phyloP scores from a whole-genome alignment of 2,113 vertebrate genomes.

The Mastomys coucha region DNA sequence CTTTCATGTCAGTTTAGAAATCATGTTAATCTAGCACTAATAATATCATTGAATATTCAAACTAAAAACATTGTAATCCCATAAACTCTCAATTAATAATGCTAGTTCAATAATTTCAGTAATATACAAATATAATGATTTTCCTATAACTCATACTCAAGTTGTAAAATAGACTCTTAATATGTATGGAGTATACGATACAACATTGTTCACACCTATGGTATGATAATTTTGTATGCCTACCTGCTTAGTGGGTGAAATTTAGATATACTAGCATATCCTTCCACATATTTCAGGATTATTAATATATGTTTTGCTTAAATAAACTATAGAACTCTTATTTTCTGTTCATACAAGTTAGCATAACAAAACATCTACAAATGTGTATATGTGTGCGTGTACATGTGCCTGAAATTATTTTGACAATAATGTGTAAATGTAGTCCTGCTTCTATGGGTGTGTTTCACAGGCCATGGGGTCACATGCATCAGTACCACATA shows the following conservation, averaged over 20 bases:
- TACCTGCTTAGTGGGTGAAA: not conserved
- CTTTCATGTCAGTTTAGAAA: not conserved
- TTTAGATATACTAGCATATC: not conserved
- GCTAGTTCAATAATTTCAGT: not conserved
- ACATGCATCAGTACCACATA: not conserved
- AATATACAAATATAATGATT: not conserved
- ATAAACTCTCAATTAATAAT: not conserved
- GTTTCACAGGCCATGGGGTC: not conserved
- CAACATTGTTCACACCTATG: not conserved
- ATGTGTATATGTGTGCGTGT: not conserved
- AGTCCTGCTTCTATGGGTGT: not conserved
- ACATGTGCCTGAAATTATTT: not conserved
- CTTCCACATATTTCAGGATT: not conserved
- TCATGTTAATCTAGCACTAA: not conserved
- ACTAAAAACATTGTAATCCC: not conserved
- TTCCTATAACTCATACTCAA: not conserved
- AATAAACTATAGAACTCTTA: not conserved
- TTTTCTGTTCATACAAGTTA: conserved; percentile 29
- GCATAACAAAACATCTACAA: not conserved
- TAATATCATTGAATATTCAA: conserved; percentile 14
- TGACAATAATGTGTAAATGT: not conserved
- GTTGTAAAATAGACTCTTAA: not conserved
- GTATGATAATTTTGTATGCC: not conserved
- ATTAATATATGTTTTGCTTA: conserved; percentile 12
- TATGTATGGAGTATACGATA: not conserved